These are phyloP conservation scores for Chrysogorgia sp. DNA, from an alignment of 92 coral and sea anemone species.

Conservation along the genomic window DNA sequence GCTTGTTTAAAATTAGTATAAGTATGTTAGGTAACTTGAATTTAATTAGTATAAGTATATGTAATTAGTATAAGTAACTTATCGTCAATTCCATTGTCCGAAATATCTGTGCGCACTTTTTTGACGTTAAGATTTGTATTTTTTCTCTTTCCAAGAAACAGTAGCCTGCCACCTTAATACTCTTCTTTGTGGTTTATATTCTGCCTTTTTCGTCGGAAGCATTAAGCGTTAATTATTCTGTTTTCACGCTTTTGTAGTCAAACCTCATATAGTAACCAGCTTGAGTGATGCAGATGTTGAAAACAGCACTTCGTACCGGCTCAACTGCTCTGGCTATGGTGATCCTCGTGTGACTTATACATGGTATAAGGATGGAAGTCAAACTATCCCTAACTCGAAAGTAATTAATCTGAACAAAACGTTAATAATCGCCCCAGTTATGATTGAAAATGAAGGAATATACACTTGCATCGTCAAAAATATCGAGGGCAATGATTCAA, in stretches of 20 bases:
- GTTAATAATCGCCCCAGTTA: conserved; percentile 47
- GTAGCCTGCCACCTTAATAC: no score
- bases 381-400: conserved; percentile 22
- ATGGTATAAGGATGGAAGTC: conserved; percentile 55
- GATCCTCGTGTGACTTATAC: conserved; percentile 59
- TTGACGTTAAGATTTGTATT: no score
- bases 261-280: conserved; percentile 1
- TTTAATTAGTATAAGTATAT: no score
- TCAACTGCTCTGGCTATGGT: conserved; percentile 60
- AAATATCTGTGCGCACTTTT: no score
- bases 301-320: conserved; percentile 29
- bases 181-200: no score
- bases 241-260: conserved; percentile 2
- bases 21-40: no score
- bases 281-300: background rate
- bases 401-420: conserved; percentile 13
- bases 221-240: conserved; percentile 51
- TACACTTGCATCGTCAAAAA: conserved; percentile 57
- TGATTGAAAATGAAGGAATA: conserved; percentile 52
- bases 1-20: no score
- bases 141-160: no score
- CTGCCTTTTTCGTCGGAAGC: no score
- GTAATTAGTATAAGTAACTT: no score
- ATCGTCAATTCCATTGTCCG: no score
- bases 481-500: conserved; percentile 57